phyloP scores from a whole-genome alignment of 2,888 invertebrate genomes.

The Myopa tessellatipennis region DNA sequence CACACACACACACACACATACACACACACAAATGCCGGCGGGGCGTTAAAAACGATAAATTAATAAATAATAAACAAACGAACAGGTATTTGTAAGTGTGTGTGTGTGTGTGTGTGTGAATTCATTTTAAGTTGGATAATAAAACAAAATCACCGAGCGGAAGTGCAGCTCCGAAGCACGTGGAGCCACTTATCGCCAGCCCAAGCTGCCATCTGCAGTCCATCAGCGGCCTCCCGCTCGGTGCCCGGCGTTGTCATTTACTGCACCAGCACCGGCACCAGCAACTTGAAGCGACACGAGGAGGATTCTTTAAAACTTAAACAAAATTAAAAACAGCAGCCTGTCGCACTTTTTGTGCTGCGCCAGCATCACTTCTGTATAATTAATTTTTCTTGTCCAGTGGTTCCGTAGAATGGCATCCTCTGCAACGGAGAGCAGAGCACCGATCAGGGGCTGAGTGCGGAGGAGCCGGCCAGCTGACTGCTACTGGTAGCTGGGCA shows the following conservation, averaged over 20 bases:
- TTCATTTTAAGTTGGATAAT: constrained; percentile 23
- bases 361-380: constrained; percentile 62
- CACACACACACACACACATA: neutral
- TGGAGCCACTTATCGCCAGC: constrained; percentile 26
- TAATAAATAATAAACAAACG: constrained; percentile 31
- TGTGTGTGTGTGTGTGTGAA: neutral
- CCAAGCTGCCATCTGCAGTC: neutral
- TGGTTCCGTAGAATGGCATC: constrained; percentile 62
- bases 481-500: neutral
- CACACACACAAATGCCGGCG: neutral
- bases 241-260: neutral
- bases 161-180: constrained; percentile 18
- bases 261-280: neutral
- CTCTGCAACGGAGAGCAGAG: neutral
- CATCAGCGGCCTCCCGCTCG: neutral
- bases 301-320: constrained; percentile 32
- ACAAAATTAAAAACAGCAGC: constrained; percentile 31
- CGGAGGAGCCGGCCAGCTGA: neutral
- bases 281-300: constrained; percentile 8
- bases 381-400: constrained; percentile 67
- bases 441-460: neutral
- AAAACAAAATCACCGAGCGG: constrained; percentile 25
- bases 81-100: constrained; percentile 5
- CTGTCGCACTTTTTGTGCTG: constrained; percentile 35
- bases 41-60: constrained; percentile 30